Evolutionary conservation across 2,888 invertebrate species (phyloP), one percentile per base, ranked within the genome.

Genomic region (Euplexia lucipara): DNA sequence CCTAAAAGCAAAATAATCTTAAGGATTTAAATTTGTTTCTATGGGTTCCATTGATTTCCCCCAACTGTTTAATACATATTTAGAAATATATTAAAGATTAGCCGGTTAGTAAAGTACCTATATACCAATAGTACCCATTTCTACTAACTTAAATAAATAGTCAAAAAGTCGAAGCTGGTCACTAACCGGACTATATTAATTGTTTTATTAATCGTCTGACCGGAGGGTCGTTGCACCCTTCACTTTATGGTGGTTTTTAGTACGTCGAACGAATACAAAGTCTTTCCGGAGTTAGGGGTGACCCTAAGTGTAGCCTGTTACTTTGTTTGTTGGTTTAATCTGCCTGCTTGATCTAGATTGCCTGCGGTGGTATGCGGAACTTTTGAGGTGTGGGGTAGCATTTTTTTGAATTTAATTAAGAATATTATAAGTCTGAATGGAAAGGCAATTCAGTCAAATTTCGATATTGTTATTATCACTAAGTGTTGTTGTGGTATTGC

Each of bases 141-240:
- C n/a, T n/a, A n/a, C n/a, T n/a, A n/a, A n/a, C n/a, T n/a, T n/a
- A n/a, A n/a, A n/a, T n/a, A n/a, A n/a, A n/a, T n/a, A n/a, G n/a
- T n/a, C n/a, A n/a, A n/a, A n/a, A n/a, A n/a, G n/a, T n/a, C n/a
- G 16, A 32, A 2, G 9, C 18, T n/a, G 10, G 32, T 12, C 20
- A 48, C 14, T 42, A 34, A 14, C 12, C n/a, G 3, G 26, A 26
- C 16, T 14, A 60, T 26, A 16, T 35, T 41, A 37, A 52, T 52
- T 14, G 39, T 41, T 54, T 62, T n/a, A 44, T 37, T 39, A 37
- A 35, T 39, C 56, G 61, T 44, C 30, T 49, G 39, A 20, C 35
- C 51, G n/a, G 0, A 47, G 58, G 83, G 83, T 76, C 81, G 60
- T 69, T 54, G 77, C 63, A 64, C 82, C 78, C 54, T 51, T 63